phyloP scores from a whole-genome alignment of 2,888 invertebrate genomes.

The Spodoptera picta region DNA sequence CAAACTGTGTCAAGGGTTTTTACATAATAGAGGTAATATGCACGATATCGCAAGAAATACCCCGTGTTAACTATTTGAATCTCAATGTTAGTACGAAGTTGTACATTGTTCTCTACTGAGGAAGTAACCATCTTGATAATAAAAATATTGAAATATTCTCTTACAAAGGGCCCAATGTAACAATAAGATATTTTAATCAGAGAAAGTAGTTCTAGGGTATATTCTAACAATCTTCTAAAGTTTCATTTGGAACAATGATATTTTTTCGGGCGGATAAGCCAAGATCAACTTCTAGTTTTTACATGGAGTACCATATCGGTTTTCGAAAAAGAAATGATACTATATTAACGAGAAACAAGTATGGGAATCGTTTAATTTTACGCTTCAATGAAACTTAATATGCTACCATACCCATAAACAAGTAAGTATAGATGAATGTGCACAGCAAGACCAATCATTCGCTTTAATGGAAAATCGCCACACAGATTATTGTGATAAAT shows the following conservation, averaged over 20 bases:
- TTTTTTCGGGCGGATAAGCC: no score
- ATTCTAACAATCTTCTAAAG: no score
- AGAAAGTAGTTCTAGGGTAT: no score
- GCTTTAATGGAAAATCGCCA: not conserved
- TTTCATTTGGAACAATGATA: no score
- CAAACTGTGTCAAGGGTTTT: conserved; percentile 33
- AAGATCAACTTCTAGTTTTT: no score
- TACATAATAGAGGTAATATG: conserved; percentile 3
- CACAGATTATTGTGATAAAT: not conserved
- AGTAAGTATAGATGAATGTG: no score
- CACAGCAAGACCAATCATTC: no score
- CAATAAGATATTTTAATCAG: no score
- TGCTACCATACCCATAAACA: not conserved
- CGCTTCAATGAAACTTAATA: conserved; percentile 1
- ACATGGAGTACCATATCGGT: no score
- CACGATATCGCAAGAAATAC: conserved; percentile 16
- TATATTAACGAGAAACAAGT: not conserved
- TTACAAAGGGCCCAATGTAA: no score
- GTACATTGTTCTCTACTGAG: not conserved
- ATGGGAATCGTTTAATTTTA: not conserved
- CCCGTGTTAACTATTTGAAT: conserved; percentile 1
- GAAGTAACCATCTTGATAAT: not conserved
- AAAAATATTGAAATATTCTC: no score
- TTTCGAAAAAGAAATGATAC: no score
- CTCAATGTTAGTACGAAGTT: conserved; percentile 1